Evolutionary conservation across 2,888 invertebrate genomes (phyloP), one percentile per base, ranked within the genome.

Genomic region (Salticus scenicus): DNA sequence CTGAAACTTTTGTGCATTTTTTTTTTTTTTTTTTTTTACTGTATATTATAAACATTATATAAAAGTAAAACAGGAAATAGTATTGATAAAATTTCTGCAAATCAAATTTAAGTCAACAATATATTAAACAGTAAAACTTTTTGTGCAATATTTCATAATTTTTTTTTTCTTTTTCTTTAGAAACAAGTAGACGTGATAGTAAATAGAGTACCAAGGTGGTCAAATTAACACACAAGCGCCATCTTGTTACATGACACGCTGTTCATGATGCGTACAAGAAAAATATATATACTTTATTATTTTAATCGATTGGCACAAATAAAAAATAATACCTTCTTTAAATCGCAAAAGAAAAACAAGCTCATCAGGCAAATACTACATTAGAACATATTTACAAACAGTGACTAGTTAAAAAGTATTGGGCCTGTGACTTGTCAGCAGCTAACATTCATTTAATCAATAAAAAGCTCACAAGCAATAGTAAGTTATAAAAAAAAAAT

Each of bases 331-430:
- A 80, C 80, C 85, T 51, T 86, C 75, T 42, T 72, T 7, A 57
- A 71, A 80, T 75, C 66, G 57, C 47, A 73, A 27, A 31, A 80
- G 75, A 31, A 80, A 75, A 70, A 79, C 77, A 78, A 80, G 75
- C 80, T 80, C 79, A 75, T 80, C 85, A 75, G 79, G 85, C 85
- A 37, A 80, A 80, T 76, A 86, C 85, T 86, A 86, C 75, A 80
- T 63, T 66, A 77, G 71, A 86, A 86, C 71, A 80, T 86, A 86
- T 86, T 75, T 86, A 86, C 85, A 86, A 86, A 79, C 85, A 80
- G 79, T 86, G 85, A 86, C 85, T 86, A 86, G 85, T 80, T 66
- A 75, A 76, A 86, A 86, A 86, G 80, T 86, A 86, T 86, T 80
- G 79, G 85, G 79, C 80, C 80, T 80, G 80, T 80, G 75, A 76